A percentile compares a stretch with the other conserved stretches of the same genome.
Conservation (phyloP, 2,888 invertebrate species). For the Ecliptopera silaceata region DNA sequence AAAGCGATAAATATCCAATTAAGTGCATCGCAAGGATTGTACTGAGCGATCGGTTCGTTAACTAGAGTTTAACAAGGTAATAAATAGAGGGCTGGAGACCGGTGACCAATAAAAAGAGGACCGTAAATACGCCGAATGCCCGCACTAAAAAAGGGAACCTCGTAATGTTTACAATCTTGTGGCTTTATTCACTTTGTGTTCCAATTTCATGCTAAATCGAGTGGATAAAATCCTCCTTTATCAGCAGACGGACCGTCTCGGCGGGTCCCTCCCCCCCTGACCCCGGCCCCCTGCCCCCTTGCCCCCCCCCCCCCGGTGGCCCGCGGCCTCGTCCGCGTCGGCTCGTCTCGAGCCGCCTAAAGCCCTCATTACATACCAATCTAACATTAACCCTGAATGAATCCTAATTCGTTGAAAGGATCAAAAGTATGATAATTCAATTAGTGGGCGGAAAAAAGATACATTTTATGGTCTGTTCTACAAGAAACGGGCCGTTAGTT, state of each 20-base stretch:
- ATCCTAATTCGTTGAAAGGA: conserved; percentile 64
- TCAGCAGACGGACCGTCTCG: conserved; percentile 80
- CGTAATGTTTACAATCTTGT: conserved; percentile 83
- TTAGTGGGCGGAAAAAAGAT: conserved; percentile 55
- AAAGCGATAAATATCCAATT: conserved; percentile 76
- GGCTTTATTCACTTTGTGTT: conserved; percentile 83
- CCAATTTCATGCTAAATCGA: conserved; percentile 83
- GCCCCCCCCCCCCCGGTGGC: conserved; percentile 26
- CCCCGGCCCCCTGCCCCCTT: conserved; percentile 17
- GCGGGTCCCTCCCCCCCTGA: conserved; percentile 29
- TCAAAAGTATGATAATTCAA: conserved; percentile 67
- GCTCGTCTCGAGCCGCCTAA: conserved; percentile 42
- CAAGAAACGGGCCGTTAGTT: conserved; percentile 3
- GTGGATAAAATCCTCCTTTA: conserved; percentile 81
- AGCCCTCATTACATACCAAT: conserved; percentile 70
- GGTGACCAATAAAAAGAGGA: conserved; percentile 76
- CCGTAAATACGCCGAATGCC: conserved; percentile 78
- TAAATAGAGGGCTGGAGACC: conserved; percentile 72
- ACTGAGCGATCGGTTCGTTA: conserved; percentile 73
- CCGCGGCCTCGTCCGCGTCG: conserved; percentile 33
- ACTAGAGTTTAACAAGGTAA: conserved; percentile 81
- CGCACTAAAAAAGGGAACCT: conserved; percentile 79
- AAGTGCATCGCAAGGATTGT: conserved; percentile 63
- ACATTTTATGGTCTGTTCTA: conserved; percentile 21
- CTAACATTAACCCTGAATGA: conserved; percentile 70